These are phyloP conservation scores for Myanophis thanlyinensis DNA, from an alignment of 2,113 vertebrate species.

Conservation along the genomic window DNA sequence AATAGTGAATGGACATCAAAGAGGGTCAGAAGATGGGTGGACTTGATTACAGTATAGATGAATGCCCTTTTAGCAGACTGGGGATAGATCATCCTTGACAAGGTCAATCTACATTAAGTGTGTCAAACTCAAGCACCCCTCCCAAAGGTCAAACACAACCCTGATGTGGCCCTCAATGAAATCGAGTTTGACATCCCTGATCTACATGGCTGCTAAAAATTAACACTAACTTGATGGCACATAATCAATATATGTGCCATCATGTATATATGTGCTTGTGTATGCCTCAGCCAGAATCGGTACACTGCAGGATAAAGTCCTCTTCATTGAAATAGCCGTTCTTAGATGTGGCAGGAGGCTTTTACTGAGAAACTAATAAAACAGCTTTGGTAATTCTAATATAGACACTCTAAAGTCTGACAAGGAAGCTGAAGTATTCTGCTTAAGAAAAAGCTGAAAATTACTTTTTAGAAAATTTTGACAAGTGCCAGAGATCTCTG, in stretches of 20 bases:
- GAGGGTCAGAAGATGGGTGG: neutral
- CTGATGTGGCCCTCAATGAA: too few relatives aligned
- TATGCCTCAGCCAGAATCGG: neutral
- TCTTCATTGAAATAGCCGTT: neutral
- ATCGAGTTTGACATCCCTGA: too few relatives aligned
- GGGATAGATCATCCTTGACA: neutral
- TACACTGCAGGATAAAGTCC: neutral
- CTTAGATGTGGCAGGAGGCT: too few relatives aligned
- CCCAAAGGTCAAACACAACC: too few relatives aligned
- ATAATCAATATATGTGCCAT: neutral
- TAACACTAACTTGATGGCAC: neutral
- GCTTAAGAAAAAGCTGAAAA: neutral
- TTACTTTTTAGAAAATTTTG: neutral
- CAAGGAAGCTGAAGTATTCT: neutral
- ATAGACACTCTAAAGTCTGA: neutral
- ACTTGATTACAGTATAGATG: neutral
- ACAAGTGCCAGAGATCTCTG: neutral
- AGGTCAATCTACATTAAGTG: neutral
- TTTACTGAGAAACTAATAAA: neutral
- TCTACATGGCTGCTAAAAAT: neutral
- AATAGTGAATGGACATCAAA: neutral
- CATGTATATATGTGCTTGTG: neutral
- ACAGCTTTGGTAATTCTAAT: neutral
- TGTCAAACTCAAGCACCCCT: too few relatives aligned
- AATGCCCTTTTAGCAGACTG: neutral